Conservation (phyloP, 2,888 invertebrate genomes). For the Laspeyria flexula region DNA sequence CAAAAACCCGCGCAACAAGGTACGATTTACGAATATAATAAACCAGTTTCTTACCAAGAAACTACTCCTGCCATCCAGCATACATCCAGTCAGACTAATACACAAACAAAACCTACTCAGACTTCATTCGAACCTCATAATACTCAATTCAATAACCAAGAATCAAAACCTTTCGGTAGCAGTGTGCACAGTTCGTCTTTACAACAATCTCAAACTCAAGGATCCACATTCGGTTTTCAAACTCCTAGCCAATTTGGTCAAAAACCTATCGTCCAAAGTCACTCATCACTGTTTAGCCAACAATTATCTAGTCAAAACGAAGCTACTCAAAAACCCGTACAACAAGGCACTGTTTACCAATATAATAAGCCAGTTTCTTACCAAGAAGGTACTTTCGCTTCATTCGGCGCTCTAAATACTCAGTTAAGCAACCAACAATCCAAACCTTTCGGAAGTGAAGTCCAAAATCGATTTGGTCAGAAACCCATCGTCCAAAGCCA, state of each 20-base stretch:
- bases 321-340: background rate
- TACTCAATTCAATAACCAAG: too few species aligned
- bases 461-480: background rate
- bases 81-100: too few species aligned
- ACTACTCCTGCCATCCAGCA: too few species aligned
- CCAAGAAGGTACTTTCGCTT: background rate
- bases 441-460: background rate
- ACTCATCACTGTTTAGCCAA: too few species aligned
- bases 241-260: too few species aligned
- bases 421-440: background rate
- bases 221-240: slow-evolving; percentile 9
- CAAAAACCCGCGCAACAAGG: background rate
- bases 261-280: slow-evolving; percentile 20
- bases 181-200: too few species aligned
- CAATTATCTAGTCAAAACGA: background rate
- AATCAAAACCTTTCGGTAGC: too few species aligned
- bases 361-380: background rate
- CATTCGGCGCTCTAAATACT: background rate
- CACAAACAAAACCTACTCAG: too few species aligned
- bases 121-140: too few species aligned
- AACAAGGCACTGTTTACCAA: background rate
- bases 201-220: too few species aligned
- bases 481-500: background rate
- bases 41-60: background rate
- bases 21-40: background rate